These are phyloP conservation scores for Actinostola sp. DNA, from an alignment of 92 coral and sea anemone species.

Conservation along the genomic window DNA sequence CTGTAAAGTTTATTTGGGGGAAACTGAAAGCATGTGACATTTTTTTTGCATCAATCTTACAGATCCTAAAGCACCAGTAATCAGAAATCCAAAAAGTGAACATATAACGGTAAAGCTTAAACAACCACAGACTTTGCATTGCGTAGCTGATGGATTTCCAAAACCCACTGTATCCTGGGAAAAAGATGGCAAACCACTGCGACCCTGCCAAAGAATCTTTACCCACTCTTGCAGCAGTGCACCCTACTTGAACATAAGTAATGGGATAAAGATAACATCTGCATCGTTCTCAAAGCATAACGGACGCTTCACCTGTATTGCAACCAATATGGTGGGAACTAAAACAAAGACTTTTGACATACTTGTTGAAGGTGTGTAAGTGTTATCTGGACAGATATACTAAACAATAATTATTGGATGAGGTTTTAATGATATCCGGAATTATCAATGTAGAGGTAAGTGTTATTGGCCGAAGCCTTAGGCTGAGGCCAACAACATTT, in stretches of 20 bases:
- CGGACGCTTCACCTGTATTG: conserved; percentile 24
- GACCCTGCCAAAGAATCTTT: conserved; percentile 5
- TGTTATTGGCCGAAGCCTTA: no score
- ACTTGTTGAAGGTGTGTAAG: conserved; percentile 25
- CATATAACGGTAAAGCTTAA: background rate
- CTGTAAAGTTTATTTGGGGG: no score
- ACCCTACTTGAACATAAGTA: conserved; percentile 1
- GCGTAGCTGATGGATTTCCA: conserved; percentile 23
- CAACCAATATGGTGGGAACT: conserved; percentile 18
- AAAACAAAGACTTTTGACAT: conserved; percentile 10
- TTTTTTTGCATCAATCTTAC: background rate
- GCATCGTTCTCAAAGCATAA: conserved; percentile 17
- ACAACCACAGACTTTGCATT: background rate
- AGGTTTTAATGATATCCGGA: background rate
- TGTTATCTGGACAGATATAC: no score
- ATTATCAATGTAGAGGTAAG: no score
- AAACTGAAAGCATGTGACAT: background rate
- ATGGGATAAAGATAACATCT: conserved; percentile 5
- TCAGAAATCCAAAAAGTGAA: conserved; percentile 6
- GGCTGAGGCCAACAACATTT: no score
- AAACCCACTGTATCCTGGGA: conserved; percentile 31
- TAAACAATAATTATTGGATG: no score
- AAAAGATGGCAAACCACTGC: conserved; percentile 18
- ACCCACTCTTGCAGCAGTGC: background rate
- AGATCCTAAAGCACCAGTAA: conserved; percentile 17